These are phyloP conservation scores for Myotis pilosus DNA, from an alignment of 2,797 vertebrate genomes.

Conservation along the genomic window DNA sequence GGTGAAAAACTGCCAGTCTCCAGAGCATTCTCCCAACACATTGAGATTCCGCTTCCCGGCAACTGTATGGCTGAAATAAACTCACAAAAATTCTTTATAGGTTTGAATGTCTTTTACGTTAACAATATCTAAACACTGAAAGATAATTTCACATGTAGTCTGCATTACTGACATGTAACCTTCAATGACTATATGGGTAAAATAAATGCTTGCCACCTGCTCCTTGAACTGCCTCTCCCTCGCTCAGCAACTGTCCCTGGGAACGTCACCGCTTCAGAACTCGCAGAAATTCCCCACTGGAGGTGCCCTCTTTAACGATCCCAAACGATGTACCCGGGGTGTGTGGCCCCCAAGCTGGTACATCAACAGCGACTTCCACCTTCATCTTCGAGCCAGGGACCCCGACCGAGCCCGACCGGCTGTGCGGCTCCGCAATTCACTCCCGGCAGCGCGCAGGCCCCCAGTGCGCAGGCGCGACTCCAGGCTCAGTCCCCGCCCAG, in stretches of 20 bases:
- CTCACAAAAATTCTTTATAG: too few relatives aligned
- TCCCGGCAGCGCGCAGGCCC: not conserved
- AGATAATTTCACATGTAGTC: not conserved
- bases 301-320: not conserved
- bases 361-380: not conserved
- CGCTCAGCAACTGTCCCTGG: not conserved
- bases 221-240: not conserved
- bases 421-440: rapidly evolving
- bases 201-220: not conserved
- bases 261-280: not conserved
- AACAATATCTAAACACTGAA: not conserved
- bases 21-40: too few relatives aligned
- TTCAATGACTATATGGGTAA: not conserved
- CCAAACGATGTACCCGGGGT: not conserved
- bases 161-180: not conserved
- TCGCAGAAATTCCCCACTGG: not conserved
- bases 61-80: too few relatives aligned
- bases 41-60: too few relatives aligned
- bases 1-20: too few relatives aligned
- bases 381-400: too few relatives aligned
- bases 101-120: too few relatives aligned
- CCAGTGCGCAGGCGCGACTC: not conserved
- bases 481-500: rapidly evolving
- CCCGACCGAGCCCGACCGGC: not conserved
- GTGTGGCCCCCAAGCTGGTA: not conserved